Conservation (phyloP, 2,113 vertebrate species). For the Willisornis vidua region DNA sequence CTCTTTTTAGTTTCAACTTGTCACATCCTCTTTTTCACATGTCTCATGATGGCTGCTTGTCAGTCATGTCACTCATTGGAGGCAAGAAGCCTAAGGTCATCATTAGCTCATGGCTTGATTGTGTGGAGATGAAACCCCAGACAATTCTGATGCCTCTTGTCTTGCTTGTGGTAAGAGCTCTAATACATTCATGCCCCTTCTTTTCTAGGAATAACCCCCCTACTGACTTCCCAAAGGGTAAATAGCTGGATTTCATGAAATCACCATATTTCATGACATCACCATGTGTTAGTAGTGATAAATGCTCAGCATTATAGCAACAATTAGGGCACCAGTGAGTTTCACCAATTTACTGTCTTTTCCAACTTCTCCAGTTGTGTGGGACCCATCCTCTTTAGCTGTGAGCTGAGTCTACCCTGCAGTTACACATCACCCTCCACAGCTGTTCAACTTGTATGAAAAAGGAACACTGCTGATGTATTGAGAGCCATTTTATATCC, state of each 20-base stretch:
- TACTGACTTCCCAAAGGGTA: conserved; percentile 28
- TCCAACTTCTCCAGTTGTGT: background rate
- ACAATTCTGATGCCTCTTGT: conserved; percentile 13
- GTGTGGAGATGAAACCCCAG: conserved; percentile 53
- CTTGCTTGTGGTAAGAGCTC: background rate
- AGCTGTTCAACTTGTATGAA: background rate
- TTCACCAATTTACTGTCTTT: background rate
- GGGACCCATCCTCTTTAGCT: background rate
- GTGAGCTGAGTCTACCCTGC: background rate
- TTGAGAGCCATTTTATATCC: background rate
- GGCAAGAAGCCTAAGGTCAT: conserved; percentile 52
- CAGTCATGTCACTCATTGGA: conserved; percentile 14
- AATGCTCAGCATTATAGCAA: background rate
- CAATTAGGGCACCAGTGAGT: background rate
- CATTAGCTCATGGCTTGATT: conserved; percentile 51
- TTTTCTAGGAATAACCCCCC: conserved; percentile 24
- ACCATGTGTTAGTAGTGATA: background rate
- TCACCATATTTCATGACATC: background rate
- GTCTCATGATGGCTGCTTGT: conserved; percentile 28
- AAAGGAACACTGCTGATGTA: background rate
- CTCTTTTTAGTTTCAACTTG: conserved; percentile 42
- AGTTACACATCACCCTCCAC: background rate
- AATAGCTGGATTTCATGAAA: background rate
- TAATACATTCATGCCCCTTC: background rate
- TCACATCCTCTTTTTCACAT: conserved; percentile 17